Evolutionary conservation across 2,113 vertebrate species (phyloP).

Genomic region (Engraulis encrasicolus): DNA sequence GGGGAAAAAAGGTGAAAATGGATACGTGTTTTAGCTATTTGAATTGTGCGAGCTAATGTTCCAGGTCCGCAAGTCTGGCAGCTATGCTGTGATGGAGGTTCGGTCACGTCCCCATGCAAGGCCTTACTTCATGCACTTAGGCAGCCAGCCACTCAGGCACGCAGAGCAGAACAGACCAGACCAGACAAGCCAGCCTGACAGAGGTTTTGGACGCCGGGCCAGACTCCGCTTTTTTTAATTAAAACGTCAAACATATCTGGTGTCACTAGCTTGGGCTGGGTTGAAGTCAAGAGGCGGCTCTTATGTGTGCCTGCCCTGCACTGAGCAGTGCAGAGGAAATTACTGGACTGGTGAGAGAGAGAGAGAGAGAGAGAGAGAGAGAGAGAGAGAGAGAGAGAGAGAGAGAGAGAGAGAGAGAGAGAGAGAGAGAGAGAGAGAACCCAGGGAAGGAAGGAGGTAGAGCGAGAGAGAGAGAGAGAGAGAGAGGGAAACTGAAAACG

Average conservation of each 20-base stretch:
- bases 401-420: slow-evolving; percentile 23
- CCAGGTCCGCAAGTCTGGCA: neutral
- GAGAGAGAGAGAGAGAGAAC: neutral
- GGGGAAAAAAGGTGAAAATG: neutral
- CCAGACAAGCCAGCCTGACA: slow-evolving; percentile 27
- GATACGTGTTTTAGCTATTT: neutral
- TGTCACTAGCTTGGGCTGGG: slow-evolving; percentile 50
- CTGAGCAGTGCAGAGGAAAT: slow-evolving; percentile 56
- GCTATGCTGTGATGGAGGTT: neutral
- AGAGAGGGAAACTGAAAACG: no score
- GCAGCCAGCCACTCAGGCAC: no score
- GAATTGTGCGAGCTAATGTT: neutral
- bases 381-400: neutral
- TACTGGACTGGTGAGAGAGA: slow-evolving; percentile 44
- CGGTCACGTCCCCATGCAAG: neutral
- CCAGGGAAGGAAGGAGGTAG: neutral
- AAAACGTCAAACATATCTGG: slow-evolving; percentile 58
- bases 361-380: no score
- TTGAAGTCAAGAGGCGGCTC: slow-evolving; percentile 53
- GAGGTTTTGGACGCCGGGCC: slow-evolving; percentile 20
- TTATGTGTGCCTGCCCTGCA: slow-evolving; percentile 39
- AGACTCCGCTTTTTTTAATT: slow-evolving; percentile 66
- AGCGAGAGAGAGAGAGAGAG: slow-evolving; percentile 22
- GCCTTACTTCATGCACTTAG: slow-evolving; percentile 32
- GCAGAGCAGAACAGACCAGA: no score